Conservation (phyloP, 2,888 invertebrate species). For the Scotopteryx bipunctaria region DNA sequence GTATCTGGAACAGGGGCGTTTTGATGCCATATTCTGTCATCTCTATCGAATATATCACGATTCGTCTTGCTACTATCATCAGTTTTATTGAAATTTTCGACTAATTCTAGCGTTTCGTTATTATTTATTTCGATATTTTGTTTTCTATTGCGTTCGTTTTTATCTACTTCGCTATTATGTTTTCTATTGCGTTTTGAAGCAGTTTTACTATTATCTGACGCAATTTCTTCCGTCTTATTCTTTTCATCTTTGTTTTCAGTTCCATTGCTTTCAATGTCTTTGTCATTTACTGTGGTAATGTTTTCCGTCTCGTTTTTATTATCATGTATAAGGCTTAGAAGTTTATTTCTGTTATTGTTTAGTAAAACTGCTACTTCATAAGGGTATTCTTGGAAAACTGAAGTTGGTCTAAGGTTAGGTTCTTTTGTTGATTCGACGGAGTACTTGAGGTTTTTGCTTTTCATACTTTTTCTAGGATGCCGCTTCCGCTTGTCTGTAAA, state of each 20-base stretch:
- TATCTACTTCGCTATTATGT: constrained; percentile 51
- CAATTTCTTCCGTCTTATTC: constrained; percentile 10
- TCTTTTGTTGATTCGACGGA: constrained; percentile 38
- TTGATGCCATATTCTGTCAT: constrained; percentile 58
- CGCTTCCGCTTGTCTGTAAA: constrained; percentile 44
- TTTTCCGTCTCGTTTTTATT: not conserved
- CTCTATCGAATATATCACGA: constrained; percentile 55
- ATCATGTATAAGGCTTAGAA: not conserved
- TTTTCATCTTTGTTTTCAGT: not conserved
- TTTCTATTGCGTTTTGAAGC: constrained; percentile 56
- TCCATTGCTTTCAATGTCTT: constrained; percentile 36
- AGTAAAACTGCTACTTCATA: constrained; percentile 60
- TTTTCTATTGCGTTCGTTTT: constrained; percentile 57
- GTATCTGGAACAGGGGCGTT: constrained; percentile 46
- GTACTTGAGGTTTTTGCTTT: constrained; percentile 36
- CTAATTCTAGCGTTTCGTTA: constrained; percentile 40
- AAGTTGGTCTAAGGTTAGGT: constrained; percentile 47
- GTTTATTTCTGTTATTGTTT: constrained; percentile 19
- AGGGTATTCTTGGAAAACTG: constrained; percentile 63
- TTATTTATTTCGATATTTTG: constrained; percentile 53
- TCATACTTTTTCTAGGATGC: constrained; percentile 46
- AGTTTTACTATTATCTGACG: too few relatives aligned
- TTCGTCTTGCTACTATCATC: constrained; percentile 39
- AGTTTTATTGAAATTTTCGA: constrained; percentile 49
- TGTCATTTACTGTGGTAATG: constrained; percentile 18